Evolutionary conservation across 2,888 invertebrate genomes (phyloP).

Genomic region (Andricus quercusramuli): DNA sequence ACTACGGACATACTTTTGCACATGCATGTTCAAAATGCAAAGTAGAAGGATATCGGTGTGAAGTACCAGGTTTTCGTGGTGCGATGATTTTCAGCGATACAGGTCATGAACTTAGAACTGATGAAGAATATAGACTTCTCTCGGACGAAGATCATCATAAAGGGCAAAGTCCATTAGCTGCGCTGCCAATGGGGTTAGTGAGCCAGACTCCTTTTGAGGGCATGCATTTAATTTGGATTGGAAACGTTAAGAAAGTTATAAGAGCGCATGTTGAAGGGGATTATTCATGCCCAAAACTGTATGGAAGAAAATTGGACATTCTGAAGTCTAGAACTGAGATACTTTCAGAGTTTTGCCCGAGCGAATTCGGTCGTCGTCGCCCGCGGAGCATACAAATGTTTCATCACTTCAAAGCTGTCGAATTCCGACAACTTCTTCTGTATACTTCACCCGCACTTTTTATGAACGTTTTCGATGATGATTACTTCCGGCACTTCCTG

Average conservation of each 20-base stretch:
- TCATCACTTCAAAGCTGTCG: background rate
- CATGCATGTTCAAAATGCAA: constrained; percentile 41
- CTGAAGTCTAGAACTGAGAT: constrained; percentile 18
- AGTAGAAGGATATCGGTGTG: constrained; percentile 33
- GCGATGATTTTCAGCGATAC: constrained; percentile 43
- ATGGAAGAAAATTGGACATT: constrained; percentile 41
- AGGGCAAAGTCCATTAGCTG: constrained; percentile 41
- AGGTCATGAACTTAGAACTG: constrained; percentile 37
- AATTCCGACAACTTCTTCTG: too few relatives aligned
- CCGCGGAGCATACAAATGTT: too few relatives aligned
- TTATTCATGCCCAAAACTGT: constrained; percentile 19
- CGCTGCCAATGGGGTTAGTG: background rate
- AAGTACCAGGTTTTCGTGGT: background rate
- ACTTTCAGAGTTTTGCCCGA: too few relatives aligned
- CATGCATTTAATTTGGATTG: constrained; percentile 37
- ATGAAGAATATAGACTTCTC: constrained; percentile 33
- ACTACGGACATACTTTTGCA: background rate
- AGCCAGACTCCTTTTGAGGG: constrained; percentile 19
- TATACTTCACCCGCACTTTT: too few relatives aligned
- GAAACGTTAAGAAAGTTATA: constrained; percentile 39
- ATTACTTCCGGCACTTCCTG: too few relatives aligned
- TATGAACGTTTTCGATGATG: too few relatives aligned
- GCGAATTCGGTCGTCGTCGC: too few relatives aligned
- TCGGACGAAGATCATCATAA: constrained; percentile 43
- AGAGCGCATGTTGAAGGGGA: constrained; percentile 32